Conservation (phyloP, 30 jellyfish, hydroid and myxozoan species). For the Hydractinia echinata region DNA sequence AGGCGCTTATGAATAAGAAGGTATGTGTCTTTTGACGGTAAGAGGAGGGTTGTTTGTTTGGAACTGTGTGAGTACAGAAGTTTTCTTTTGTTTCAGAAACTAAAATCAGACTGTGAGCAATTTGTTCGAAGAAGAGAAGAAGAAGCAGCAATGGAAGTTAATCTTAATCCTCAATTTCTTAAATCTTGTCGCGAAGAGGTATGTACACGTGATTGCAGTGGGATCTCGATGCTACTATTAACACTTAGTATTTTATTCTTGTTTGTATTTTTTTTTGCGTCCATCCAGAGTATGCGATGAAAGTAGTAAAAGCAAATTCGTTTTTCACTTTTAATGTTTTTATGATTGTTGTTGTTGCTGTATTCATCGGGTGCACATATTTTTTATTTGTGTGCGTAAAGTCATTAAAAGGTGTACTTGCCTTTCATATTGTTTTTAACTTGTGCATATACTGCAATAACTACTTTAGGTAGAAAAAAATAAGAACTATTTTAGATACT, state of each 20-base stretch:
- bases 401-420: no score
- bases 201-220: background rate
- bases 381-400: no score
- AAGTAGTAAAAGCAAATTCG: no score
- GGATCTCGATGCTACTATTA: no score
- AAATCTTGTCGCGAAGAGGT: constrained; percentile 74
- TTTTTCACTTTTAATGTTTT: no score
- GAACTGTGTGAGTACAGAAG: background rate
- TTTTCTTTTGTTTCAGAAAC: background rate
- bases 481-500: no score
- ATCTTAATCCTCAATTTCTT: constrained; percentile 68
- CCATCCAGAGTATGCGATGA: no score
- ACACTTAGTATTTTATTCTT: background rate
- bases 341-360: no score
- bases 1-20: constrained; percentile 21
- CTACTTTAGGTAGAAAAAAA: no score
- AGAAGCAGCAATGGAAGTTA: constrained; percentile 73
- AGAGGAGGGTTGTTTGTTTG: background rate
- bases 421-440: no score
- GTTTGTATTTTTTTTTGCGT: background rate
- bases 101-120: constrained; percentile 58
- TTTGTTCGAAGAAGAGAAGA: constrained; percentile 68
- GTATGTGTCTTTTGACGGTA: background rate
- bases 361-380: no score
- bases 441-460: no score